Evolutionary conservation across 37 sponge, comb jelly and placozoan species (phyloP).

Genomic region (Aplysina aerophoba): DNA sequence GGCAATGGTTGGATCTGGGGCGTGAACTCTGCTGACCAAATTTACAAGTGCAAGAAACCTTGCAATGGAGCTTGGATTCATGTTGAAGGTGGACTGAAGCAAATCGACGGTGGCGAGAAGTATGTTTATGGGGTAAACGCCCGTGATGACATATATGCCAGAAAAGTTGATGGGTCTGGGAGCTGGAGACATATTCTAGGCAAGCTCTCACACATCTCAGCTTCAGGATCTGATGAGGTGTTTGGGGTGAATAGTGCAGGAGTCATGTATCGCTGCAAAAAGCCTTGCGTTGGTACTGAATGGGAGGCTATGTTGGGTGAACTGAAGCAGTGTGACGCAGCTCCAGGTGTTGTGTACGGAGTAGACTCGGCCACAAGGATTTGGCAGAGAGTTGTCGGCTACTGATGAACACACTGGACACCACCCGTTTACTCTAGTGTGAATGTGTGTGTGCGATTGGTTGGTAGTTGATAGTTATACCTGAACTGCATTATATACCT

Average conservation of each 20-base stretch:
- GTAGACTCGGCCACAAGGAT: too few species aligned
- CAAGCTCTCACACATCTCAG: slow-evolving; percentile 46
- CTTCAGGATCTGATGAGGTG: slow-evolving; percentile 50
- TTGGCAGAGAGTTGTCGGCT: too few species aligned
- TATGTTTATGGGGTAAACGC: slow-evolving; percentile 56
- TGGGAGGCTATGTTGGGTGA: too few species aligned
- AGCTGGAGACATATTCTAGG: slow-evolving; percentile 49
- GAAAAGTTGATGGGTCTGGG: slow-evolving; percentile 34
- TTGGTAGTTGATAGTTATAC: too few species aligned
- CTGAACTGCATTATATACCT: too few species aligned
- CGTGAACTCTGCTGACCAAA: slow-evolving; percentile 30
- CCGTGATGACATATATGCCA: slow-evolving; percentile 8
- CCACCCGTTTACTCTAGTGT: too few species aligned
- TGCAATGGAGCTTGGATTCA: slow-evolving; percentile 52
- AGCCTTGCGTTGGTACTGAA: too few species aligned
- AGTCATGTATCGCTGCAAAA: too few species aligned
- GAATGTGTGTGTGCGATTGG: too few species aligned
- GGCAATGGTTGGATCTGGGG: slow-evolving; percentile 83
- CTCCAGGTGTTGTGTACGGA: too few species aligned
- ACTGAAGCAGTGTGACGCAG: too few species aligned
- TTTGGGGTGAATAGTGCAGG: slow-evolving; percentile 38
- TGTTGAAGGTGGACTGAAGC: slow-evolving; percentile 46
- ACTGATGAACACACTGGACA: too few species aligned
- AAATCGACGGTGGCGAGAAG: slow-evolving; percentile 57
- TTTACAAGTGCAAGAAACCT: slow-evolving; percentile 79